Percentiles rank a stretch among this genome's conserved stretches.
Evolutionary conservation across 2,113 vertebrate genomes (phyloP).

Genomic region (Scolopax mira): DNA sequence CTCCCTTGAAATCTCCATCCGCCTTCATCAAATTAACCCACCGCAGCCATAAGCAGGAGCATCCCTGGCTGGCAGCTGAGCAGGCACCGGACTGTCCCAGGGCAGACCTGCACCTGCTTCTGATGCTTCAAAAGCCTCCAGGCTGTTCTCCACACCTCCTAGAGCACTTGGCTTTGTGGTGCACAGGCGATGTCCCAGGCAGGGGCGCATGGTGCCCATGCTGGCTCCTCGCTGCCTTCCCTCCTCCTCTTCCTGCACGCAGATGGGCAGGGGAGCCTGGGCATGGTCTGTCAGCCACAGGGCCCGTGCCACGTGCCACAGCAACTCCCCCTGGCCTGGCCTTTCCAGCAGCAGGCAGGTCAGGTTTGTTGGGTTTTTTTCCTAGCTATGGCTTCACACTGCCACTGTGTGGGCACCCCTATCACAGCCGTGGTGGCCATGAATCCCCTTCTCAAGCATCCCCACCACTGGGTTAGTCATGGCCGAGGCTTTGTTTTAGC

Average conservation of each 20-base stretch:
- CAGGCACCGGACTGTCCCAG: not conserved
- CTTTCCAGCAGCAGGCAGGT: not conserved
- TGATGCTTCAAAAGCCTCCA: not conserved
- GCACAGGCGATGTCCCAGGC: too few relatives aligned
- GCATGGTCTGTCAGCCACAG: fast-evolving
- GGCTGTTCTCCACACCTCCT: not conserved
- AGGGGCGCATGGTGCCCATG: fast-evolving
- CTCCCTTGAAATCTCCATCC: not conserved
- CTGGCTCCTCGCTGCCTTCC: not conserved
- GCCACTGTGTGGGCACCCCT: not conserved
- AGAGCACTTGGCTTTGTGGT: not conserved
- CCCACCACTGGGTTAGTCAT: too few relatives aligned
- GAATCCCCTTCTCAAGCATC: too few relatives aligned
- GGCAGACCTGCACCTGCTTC: not conserved
- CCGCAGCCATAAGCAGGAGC: not conserved
- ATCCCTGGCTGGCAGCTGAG: not conserved
- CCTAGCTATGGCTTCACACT: not conserved
- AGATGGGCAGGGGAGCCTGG: not conserved
- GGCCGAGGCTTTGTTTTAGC: not conserved
- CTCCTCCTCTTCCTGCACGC: not conserved
- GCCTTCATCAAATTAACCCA: not conserved
- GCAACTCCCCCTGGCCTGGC: not conserved
- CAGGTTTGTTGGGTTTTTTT: not conserved
- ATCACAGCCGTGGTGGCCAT: fast-evolving
- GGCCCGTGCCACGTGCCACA: not conserved